A percentile compares a stretch with the other conserved stretches of the same genome.
These are phyloP conservation scores for Lymantria dispar DNA, from an alignment of 2,888 invertebrate genomes.

Conservation along the genomic window DNA sequence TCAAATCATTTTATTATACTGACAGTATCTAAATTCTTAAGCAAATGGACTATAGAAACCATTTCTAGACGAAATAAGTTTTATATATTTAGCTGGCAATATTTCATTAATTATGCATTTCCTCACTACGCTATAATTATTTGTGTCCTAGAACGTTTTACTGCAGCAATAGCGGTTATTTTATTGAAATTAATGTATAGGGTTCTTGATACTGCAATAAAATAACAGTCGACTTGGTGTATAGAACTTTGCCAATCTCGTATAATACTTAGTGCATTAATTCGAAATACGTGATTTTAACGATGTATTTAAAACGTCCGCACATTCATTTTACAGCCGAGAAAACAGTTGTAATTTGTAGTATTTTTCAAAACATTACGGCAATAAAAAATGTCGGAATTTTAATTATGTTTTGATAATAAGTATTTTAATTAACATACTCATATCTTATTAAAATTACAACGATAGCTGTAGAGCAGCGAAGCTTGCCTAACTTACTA, in stretches of 20 bases:
- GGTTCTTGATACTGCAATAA: conserved; percentile 22
- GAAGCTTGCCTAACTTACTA: not conserved
- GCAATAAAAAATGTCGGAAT: conserved; percentile 13
- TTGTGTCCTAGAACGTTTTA: conserved; percentile 13
- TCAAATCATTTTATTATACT: no score
- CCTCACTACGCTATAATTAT: no score
- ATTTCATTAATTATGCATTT: no score
- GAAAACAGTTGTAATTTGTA: conserved; percentile 13
- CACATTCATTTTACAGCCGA: conserved; percentile 13
- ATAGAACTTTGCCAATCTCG: not conserved
- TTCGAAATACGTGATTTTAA: conserved; percentile 14
- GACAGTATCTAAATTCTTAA: no score
- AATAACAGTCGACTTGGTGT: not conserved
- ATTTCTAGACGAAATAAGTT: no score
- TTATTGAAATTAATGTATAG: conserved; percentile 27
- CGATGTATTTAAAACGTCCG: conserved; percentile 9
- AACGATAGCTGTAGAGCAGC: conserved; percentile 6
- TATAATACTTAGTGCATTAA: not conserved
- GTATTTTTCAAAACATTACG: conserved; percentile 17
- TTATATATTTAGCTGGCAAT: no score
- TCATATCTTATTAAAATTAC: conserved; percentile 25
- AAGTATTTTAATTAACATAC: conserved; percentile 29
- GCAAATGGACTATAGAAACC: no score
- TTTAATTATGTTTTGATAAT: conserved; percentile 22
- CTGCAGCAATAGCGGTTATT: conserved; percentile 17